These are phyloP conservation scores for Himantopus leucocephalus DNA, from an alignment of 2,113 vertebrate genomes.

Conservation along the genomic window DNA sequence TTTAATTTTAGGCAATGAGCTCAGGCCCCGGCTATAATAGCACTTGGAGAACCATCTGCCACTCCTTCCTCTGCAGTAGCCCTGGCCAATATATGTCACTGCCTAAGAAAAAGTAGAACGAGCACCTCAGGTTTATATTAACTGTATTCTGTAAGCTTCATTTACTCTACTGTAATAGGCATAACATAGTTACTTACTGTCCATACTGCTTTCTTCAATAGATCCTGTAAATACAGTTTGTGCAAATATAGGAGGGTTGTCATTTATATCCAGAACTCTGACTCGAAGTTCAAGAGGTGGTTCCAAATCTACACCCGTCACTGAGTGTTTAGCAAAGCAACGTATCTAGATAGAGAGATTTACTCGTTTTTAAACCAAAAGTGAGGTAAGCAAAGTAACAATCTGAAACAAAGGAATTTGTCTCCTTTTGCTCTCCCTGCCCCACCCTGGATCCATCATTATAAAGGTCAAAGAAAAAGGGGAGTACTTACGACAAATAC, in stretches of 20 bases:
- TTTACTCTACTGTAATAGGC: neutral
- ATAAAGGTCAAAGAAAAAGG: neutral
- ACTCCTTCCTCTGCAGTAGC: neutral
- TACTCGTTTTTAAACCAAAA: neutral
- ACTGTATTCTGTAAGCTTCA: neutral
- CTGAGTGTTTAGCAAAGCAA: conserved; percentile 71
- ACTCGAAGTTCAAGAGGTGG: conserved; percentile 76
- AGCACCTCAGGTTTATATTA: neutral
- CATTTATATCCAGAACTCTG: conserved; percentile 81
- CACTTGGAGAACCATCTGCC: neutral
- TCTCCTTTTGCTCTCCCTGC: neutral
- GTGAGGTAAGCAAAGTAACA: neutral
- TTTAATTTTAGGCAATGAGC: neutral
- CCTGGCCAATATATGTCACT: neutral
- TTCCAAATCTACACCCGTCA: conserved; percentile 73
- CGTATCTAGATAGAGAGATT: conserved; percentile 70
- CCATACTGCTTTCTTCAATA: conserved; percentile 75
- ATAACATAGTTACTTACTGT: conserved; percentile 68
- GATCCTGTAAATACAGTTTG: conserved; percentile 71
- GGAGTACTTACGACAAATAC: conserved; percentile 75
- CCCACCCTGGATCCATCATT: neutral
- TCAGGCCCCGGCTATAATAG: neutral
- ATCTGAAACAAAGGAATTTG: neutral
- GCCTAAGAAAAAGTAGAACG: neutral
- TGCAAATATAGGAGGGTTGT: conserved; percentile 77